A percentile compares a stretch with the other conserved stretches of the same genome.
These are phyloP conservation scores for Montipora capricornis DNA, from an alignment of 64 coral and sea anemone species.

Conservation along the genomic window DNA sequence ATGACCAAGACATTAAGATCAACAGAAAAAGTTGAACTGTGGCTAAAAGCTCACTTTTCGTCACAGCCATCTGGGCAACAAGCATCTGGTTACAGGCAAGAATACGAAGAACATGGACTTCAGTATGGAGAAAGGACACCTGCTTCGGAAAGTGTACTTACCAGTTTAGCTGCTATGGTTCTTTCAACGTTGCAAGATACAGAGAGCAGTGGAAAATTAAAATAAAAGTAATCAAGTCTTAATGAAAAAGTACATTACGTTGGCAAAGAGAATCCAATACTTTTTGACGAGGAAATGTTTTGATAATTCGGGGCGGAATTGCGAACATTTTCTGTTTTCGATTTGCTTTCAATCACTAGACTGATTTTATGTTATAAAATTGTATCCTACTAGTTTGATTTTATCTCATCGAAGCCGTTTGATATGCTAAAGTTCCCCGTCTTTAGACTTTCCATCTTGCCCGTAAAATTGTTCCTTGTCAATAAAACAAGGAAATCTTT, in stretches of 20 bases:
- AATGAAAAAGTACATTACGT: background rate
- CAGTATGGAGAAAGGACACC: conserved; percentile 16
- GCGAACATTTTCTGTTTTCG: no score
- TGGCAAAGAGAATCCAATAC: background rate
- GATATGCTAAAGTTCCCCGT: no score
- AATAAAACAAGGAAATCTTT: no score
- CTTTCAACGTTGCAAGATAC: background rate
- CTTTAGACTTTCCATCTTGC: no score
- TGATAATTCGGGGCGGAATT: no score
- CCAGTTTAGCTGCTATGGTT: conserved; percentile 30
- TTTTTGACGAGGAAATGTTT: no score
- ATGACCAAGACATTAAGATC: conserved; percentile 11
- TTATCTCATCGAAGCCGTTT: no score
- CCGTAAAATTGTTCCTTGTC: no score
- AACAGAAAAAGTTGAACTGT: conserved; percentile 36
- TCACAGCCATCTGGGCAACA: background rate
- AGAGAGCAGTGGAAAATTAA: background rate
- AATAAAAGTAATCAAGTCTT: background rate
- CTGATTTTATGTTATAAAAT: no score
- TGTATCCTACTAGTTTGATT: no score
- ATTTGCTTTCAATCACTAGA: no score
- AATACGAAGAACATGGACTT: background rate
- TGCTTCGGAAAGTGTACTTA: conserved; percentile 3
- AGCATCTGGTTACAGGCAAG: background rate
- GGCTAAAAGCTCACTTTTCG: conserved; percentile 42